Base-by-base conservation (phyloP, 1,140 invertebrate genomes). In the Bombus pascuorum region DNA sequence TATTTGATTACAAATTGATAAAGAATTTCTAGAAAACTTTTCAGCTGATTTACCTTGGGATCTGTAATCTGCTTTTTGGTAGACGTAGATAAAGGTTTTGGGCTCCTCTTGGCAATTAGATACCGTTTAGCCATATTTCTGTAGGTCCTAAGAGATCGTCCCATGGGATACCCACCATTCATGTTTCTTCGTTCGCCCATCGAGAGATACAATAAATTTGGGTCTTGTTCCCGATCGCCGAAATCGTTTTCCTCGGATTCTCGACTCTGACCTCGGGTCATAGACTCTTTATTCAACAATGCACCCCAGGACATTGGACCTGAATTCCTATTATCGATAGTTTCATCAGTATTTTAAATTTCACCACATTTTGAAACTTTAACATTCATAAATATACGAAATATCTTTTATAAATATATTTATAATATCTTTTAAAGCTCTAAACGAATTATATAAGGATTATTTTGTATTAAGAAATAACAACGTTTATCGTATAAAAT, bases 21-120 rank as follows among this genome's bases (percentile, higher is more conserved):
- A 71, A 71, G 12, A 5, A 13, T 28, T 6, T 70, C 25, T 71
- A 39, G 12, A 28, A 70, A 28, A 9, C 9, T 68, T 42, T 10
- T 42, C 4, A 28, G 18, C 8, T 2, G 13, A 25, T 22, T 42
- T 91, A 94, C 94, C 92, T 95, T 94, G 12, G 94, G 93, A 90
- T 95, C 94, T 18, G 92, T 94, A 12, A 83, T 84, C 79, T 92
- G 92, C 53, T 90, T 81, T 22, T 91, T 93, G 28, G 76, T 83
- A 72, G 78, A 90, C 5, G 92, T 72, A 0, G 78, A 90, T 5
- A 92, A 68, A 0, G 92, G 81, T 85, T 93, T 94, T 1, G 93
- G 89, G 59, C 94, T 95, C 57, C 94, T 93, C 75, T 95, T 95
- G 8, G 93, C 88, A 1, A 95, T 85, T 0, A 93, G 92, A 74